Percentiles rank a stretch among this genome's conserved stretches.
Evolutionary conservation across 2,888 invertebrate species (phyloP).

Genomic region (Eilema sororculum): DNA sequence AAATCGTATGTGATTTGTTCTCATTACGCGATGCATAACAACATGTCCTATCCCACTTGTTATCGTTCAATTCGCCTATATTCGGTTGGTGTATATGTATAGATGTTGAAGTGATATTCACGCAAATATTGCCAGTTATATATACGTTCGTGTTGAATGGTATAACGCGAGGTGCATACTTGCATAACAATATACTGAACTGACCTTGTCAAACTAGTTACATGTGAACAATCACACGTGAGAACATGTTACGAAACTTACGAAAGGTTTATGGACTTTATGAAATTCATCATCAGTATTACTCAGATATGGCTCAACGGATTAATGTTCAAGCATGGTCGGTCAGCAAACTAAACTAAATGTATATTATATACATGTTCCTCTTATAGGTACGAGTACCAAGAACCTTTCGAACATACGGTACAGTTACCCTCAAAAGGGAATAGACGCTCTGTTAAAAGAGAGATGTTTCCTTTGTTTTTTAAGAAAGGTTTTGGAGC

Average conservation of each 20-base stretch:
- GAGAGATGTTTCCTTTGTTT: not conserved
- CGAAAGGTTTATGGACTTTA: not conserved
- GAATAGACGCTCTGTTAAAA: not conserved
- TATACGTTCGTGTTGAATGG: not conserved
- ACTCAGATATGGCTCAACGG: too few relatives aligned
- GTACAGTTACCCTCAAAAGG: not conserved
- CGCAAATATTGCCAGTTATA: not conserved
- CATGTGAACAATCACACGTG: not conserved
- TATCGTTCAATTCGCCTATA: too few relatives aligned
- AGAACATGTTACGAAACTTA: not conserved
- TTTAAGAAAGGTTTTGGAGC: not conserved
- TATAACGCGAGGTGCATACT: not conserved
- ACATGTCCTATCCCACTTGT: too few relatives aligned
- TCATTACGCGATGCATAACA: too few relatives aligned
- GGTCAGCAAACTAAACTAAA: too few relatives aligned
- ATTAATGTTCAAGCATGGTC: too few relatives aligned
- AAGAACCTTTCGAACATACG: too few relatives aligned
- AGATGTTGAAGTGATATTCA: not conserved
- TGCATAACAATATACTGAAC: constrained; percentile 10
- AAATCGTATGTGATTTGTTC: too few relatives aligned
- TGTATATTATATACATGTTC: too few relatives aligned
- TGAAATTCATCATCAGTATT: too few relatives aligned
- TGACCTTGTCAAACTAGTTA: constrained; percentile 5
- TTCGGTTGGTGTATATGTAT: not conserved
- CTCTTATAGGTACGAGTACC: too few relatives aligned